Conservation (phyloP, 2,888 invertebrate species). For the Cheilosia scutellata region DNA sequence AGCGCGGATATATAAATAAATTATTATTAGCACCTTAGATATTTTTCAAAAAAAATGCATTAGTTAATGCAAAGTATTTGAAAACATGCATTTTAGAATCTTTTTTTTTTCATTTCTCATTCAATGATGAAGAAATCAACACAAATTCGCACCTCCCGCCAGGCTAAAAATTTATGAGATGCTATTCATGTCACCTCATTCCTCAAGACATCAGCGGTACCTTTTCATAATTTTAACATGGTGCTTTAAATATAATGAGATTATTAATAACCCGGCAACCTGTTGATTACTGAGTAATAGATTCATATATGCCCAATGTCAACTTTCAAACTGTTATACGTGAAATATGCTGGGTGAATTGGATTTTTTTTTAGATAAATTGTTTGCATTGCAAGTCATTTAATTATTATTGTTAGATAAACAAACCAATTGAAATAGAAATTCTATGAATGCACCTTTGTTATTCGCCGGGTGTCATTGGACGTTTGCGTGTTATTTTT, state of each 20-base stretch:
- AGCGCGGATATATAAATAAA: not conserved
- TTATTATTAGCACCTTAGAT: not conserved
- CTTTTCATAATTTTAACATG: slow-evolving; percentile 28
- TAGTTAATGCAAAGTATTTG: too few relatives aligned
- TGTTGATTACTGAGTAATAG: slow-evolving; percentile 40
- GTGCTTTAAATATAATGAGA: slow-evolving; percentile 5
- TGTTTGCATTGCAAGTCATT: slow-evolving; percentile 13
- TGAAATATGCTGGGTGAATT: not conserved
- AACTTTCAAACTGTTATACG: slow-evolving; percentile 3
- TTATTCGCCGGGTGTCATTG: slow-evolving; percentile 7
- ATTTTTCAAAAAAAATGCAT: not conserved
- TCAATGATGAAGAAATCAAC: not conserved
- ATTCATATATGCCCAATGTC: slow-evolving; percentile 35
- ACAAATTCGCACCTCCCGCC: slow-evolving; percentile 10
- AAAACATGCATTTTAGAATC: too few relatives aligned
- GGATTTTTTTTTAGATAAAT: slow-evolving; percentile 2
- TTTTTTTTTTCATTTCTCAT: too few relatives aligned
- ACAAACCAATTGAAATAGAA: slow-evolving; percentile 25
- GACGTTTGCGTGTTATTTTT: not conserved
- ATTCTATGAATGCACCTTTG: slow-evolving; percentile 19
- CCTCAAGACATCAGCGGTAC: not conserved
- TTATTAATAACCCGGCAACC: slow-evolving; percentile 42
- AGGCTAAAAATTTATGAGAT: not conserved
- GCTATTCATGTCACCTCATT: not conserved
- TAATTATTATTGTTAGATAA: slow-evolving; percentile 28